Conservation (phyloP, 92 coral and sea anemone genomes). For the Plumapathes pennacea region DNA sequence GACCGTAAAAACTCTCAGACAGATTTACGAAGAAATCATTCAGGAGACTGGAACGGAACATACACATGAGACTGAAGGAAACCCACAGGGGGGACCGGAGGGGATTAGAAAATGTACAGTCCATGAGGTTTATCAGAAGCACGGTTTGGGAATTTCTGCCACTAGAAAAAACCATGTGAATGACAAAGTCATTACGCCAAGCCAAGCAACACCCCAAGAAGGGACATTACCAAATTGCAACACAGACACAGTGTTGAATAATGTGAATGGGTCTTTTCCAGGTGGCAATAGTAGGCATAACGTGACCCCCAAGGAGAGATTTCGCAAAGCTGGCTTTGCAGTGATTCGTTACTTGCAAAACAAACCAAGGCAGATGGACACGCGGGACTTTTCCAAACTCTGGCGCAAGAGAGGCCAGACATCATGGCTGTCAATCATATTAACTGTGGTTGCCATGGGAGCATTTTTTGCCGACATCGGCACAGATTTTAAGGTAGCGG, state of each 20-base stretch:
- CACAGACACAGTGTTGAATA: too few species aligned
- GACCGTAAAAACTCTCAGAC: slow-evolving; percentile 17
- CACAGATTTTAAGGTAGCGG: slow-evolving; percentile 78
- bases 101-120: too few species aligned
- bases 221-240: too few species aligned
- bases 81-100: too few species aligned
- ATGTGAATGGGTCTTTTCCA: background rate
- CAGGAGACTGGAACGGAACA: slow-evolving; percentile 1
- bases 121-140: too few species aligned
- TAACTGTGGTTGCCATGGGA: slow-evolving; percentile 47
- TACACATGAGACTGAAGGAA: too few species aligned
- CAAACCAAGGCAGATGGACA: slow-evolving; percentile 48
- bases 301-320: slow-evolving; percentile 56
- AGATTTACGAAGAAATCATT: slow-evolving; percentile 27
- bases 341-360: slow-evolving; percentile 39
- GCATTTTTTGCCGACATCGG: slow-evolving; percentile 82
- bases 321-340: slow-evolving; percentile 49
- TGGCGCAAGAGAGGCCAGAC: slow-evolving; percentile 74
- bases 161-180: too few species aligned
- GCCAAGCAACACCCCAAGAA: background rate
- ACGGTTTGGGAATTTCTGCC: too few species aligned
- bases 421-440: slow-evolving; percentile 64
- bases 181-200: too few species aligned
- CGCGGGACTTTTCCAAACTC: slow-evolving; percentile 53
- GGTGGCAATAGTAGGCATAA: background rate